Percentiles rank a stretch among this genome's conserved stretches.
Evolutionary conservation across 2,113 vertebrate species (phyloP).

Genomic region (Terrapene triunguis): DNA sequence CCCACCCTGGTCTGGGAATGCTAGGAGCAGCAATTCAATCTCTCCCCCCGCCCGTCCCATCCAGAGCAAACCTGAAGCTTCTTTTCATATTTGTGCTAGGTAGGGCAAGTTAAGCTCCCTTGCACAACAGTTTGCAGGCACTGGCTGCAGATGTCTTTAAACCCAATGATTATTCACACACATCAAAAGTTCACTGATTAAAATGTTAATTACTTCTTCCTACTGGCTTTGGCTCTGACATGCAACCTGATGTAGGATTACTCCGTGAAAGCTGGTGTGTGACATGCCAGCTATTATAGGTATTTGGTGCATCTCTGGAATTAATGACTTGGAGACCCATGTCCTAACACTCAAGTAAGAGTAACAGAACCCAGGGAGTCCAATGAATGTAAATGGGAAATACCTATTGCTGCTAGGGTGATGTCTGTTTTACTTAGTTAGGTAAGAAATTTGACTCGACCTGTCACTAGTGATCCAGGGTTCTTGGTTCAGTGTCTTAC

Average conservation of each 20-base stretch:
- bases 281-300: background rate
- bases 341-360: too few relatives aligned
- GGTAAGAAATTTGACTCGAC: background rate
- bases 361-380: background rate
- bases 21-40: background rate
- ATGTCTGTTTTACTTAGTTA: background rate
- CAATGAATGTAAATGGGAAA: background rate
- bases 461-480: background rate
- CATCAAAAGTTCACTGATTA: too few relatives aligned
- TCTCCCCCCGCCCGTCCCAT: background rate
- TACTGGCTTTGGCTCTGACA: background rate
- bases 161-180: background rate
- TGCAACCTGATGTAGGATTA: background rate
- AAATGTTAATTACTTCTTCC: background rate
- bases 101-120: background rate
- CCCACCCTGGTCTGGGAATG: background rate
- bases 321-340: background rate
- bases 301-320: background rate
- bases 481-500: background rate
- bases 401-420: background rate
- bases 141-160: background rate
- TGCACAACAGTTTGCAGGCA: background rate
- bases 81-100: background rate
- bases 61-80: background rate
- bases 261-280: background rate